These are phyloP conservation scores for Leptobrachium ailaonicum DNA, from an alignment of 2,113 vertebrate genomes.

Conservation along the genomic window DNA sequence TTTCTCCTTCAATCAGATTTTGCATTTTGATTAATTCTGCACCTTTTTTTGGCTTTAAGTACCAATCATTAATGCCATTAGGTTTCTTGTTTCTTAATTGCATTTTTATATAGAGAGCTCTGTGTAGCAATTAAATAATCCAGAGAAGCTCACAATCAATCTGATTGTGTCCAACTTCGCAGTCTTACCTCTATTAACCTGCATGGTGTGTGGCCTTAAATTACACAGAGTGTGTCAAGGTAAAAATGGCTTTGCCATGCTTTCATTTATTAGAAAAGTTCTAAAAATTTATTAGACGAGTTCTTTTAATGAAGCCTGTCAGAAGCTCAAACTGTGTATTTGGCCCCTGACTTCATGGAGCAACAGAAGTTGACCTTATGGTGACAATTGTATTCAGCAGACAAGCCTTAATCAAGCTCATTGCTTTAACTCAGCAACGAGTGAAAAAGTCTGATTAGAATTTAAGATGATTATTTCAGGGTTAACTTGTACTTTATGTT, in stretches of 20 bases:
- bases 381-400: conserved; percentile 60
- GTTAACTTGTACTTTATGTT: conserved; percentile 68
- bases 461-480: conserved; percentile 59
- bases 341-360: conserved; percentile 59
- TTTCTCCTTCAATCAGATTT: conserved; percentile 50
- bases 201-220: conserved; percentile 45
- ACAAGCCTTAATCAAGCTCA: conserved; percentile 65
- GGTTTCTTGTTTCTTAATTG: conserved; percentile 62
- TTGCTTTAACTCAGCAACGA: conserved; percentile 60
- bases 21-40: conserved; percentile 57
- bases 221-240: conserved; percentile 30
- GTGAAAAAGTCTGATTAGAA: conserved; percentile 64
- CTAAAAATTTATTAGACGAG: conserved; percentile 56
- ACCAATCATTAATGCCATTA: conserved; percentile 59
- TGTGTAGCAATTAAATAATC: conserved; percentile 36
- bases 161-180: conserved; percentile 46
- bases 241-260: conserved; percentile 43
- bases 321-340: conserved; percentile 60
- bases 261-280: conserved; percentile 59
- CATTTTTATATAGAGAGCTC: conserved; percentile 52
- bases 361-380: conserved; percentile 67
- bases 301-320: conserved; percentile 61
- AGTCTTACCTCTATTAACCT: conserved; percentile 59
- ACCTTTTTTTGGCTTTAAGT: conserved; percentile 51
- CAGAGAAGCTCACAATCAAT: conserved; percentile 55